A percentile compares a stretch with the other conserved stretches of the same genome.
Conservation (phyloP, 1,140 invertebrate genomes). For the Aphidius ervi region DNA sequence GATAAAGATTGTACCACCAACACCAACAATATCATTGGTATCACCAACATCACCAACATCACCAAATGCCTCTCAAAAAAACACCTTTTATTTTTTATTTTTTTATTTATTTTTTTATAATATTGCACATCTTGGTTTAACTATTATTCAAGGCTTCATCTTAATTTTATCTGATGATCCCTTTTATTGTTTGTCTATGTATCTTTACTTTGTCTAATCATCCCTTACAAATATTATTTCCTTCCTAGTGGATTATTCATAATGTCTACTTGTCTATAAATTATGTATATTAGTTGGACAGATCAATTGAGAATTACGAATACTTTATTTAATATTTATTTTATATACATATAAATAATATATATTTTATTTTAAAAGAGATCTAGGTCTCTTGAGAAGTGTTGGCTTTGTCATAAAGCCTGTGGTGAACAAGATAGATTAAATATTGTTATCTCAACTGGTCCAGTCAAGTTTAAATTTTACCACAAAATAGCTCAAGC, state of each 20-base stretch:
- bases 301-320: no score
- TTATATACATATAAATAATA: no score
- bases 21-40: not conserved
- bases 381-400: slow-evolving; percentile 17
- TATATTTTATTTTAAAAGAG: no score
- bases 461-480: slow-evolving; percentile 33
- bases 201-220: no score
- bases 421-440: slow-evolving; percentile 41
- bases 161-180: not conserved
- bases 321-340: no score
- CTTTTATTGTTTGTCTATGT: not conserved
- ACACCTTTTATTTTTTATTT: not conserved
- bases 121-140: no score
- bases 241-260: no score
- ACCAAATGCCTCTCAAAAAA: not conserved
- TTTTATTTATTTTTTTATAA: not conserved
- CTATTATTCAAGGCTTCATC: no score
- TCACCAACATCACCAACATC: not conserved
- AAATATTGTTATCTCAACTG: slow-evolving; percentile 38
- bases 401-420: slow-evolving; percentile 39
- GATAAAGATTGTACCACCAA: slow-evolving; percentile 49
- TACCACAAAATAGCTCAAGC: slow-evolving; percentile 42
- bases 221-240: no score
- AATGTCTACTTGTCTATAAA: no score
- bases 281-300: no score